Evolutionary conservation across 2,113 vertebrate species (phyloP).

Genomic region (Oryzias melastigma): DNA sequence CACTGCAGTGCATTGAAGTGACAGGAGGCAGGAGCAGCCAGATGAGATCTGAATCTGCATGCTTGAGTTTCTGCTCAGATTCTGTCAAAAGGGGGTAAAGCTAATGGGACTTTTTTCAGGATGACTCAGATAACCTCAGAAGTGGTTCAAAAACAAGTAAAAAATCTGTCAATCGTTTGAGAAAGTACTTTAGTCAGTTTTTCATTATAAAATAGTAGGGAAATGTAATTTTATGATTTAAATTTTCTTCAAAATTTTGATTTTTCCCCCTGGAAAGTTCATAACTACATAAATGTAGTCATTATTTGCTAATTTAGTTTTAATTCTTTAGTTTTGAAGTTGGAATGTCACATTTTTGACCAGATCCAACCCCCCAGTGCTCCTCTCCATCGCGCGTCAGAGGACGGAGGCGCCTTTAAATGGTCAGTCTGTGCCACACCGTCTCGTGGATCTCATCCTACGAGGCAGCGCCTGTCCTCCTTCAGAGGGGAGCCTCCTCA

Average conservation of each 20-base stretch:
- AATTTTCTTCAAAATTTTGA: too few species aligned
- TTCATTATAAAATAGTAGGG: too few species aligned
- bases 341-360: too few species aligned
- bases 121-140: background rate
- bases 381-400: background rate
- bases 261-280: too few species aligned
- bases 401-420: background rate
- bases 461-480: conserved; percentile 9
- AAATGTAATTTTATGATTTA: too few species aligned
- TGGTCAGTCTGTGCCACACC: background rate
- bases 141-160: background rate
- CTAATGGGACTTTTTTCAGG: background rate
- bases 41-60: background rate
- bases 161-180: too few species aligned
- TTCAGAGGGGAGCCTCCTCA: conserved; percentile 28
- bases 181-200: too few species aligned
- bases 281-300: too few species aligned
- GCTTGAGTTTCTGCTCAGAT: background rate
- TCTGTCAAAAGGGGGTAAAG: background rate
- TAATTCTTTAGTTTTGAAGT: too few species aligned
- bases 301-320: too few species aligned
- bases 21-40: background rate
- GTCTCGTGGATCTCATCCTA: background rate
- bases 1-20: background rate
- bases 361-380: background rate